Conservation (phyloP, 2,888 invertebrate species). For the Hofmannophila pseudospretella region DNA sequence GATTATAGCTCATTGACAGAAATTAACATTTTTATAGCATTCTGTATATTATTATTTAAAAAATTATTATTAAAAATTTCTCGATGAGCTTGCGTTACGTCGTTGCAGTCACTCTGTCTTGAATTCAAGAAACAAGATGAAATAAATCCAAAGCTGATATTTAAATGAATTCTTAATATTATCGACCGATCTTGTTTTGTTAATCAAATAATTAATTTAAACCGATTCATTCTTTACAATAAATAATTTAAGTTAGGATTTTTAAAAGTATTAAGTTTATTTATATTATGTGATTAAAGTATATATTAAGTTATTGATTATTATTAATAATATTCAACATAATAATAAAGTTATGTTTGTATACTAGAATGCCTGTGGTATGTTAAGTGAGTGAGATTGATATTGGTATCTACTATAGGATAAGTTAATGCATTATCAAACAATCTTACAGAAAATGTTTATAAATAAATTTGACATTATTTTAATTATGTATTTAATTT, state of each 20-base stretch:
- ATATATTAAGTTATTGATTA: conserved; percentile 16
- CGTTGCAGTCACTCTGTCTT: conserved; percentile 2
- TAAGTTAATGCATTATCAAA: conserved; percentile 21
- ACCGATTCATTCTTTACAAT: conserved; percentile 4
- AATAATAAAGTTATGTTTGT: conserved; percentile 21
- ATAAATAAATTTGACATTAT: conserved; percentile 35
- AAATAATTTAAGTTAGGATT: conserved; percentile 9
- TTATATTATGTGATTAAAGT: conserved; percentile 38
- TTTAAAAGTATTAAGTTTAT: conserved; percentile 33
- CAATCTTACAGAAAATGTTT: conserved; percentile 37
- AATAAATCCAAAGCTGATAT: conserved; percentile 6
- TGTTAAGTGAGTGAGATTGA: conserved; percentile 29
- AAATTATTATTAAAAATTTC: not conserved
- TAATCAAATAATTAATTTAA: not conserved
- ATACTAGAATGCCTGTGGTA: conserved; percentile 41
- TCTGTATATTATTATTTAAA: not conserved
- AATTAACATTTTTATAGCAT: not conserved
- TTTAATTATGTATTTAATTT: not conserved
- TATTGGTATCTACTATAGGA: conserved; percentile 23
- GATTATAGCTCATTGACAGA: not conserved
- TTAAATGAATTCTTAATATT: conserved; percentile 8
- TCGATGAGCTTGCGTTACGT: not conserved
- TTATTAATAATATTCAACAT: not conserved
- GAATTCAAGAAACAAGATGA: not conserved
- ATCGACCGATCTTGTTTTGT: not conserved